Evolutionary conservation across 1,140 invertebrate species (phyloP), one percentile per base, ranked within the genome.

Genomic region (Drosophila paulistorum): DNA sequence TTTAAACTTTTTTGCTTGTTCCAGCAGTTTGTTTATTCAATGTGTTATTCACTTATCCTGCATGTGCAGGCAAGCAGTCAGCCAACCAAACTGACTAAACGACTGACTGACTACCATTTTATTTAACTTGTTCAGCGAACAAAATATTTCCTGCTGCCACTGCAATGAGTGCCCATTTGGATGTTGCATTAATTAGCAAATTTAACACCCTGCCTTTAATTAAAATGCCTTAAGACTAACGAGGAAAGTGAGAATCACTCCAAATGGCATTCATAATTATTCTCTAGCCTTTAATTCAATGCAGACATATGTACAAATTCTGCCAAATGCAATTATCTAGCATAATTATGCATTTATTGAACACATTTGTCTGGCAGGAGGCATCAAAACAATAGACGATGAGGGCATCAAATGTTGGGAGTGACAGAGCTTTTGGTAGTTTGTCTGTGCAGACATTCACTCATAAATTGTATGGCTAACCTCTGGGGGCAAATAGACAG

Each of bases 331-430:
- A 86, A 86, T 86, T 86, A 86, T 69, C 79, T 67, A 37, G 72
- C 79, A 86, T 86, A 87, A 86, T 87, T 83, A 86, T 87, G 83
- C 76, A 76, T 79, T 86, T 83, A 83, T 79, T 79, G 71, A 66
- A 67, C 72, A 74, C 87, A 87, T 87, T 70, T 66, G 77, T 71
- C 63, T 13, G 41, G 7, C 6, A 45, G 30, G 30, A 23, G 23
- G n/a, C 35, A n/a, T 11, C 39, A 13, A 6, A 48, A 42, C 39
- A 13, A 61, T 35, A 7, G 59, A 59, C 39, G 7, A 13, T 9
- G 17, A 48, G 14, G 7, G 4, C 5, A 1, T 14, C 30, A 48
- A 17, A 17, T 10, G 17, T 48, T 17, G 7, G 17, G 14, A 33
- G 37, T 42, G 60, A 57, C 11, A 41, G 17, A 55, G 59, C 59